Conservation (phyloP, 1,140 invertebrate genomes). For the Argopecten irradians region DNA sequence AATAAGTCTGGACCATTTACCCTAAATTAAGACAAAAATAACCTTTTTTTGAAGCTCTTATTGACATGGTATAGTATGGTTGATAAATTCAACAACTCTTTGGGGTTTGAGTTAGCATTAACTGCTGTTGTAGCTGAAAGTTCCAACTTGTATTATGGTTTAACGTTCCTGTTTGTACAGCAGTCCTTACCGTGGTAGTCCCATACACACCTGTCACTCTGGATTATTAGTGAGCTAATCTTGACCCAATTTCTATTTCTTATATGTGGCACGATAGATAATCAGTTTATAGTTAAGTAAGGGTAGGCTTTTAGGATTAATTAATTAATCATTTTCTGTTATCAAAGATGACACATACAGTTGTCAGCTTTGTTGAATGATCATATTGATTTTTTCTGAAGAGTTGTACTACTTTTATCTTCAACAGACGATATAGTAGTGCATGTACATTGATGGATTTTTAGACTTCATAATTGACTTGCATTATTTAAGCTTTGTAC, state of each 20-base stretch:
- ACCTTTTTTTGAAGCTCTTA: neutral
- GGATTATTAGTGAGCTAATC: neutral
- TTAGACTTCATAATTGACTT: too few relatives aligned
- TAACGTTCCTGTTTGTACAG: too few relatives aligned
- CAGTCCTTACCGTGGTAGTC: too few relatives aligned
- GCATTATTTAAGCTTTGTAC: too few relatives aligned
- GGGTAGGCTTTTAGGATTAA: neutral
- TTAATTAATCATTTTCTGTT: neutral
- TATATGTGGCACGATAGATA: neutral
- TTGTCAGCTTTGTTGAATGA: neutral
- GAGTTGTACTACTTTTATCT: neutral
- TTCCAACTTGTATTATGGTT: too few relatives aligned
- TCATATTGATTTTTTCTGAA: neutral
- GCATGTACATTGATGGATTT: too few relatives aligned
- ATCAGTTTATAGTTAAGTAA: neutral
- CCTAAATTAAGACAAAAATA: neutral
- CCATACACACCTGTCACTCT: neutral
- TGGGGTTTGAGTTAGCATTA: too few relatives aligned
- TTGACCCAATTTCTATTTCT: neutral
- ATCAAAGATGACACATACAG: neutral
- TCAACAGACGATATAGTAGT: too few relatives aligned
- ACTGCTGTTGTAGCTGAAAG: too few relatives aligned
- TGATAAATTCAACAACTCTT: too few relatives aligned
- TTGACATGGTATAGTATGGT: too few relatives aligned
- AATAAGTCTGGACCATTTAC: neutral